Percentiles rank a stretch among this genome's conserved stretches.
These are phyloP conservation scores for Tyrannus savana DNA, from an alignment of 2,113 vertebrate species.

Conservation along the genomic window DNA sequence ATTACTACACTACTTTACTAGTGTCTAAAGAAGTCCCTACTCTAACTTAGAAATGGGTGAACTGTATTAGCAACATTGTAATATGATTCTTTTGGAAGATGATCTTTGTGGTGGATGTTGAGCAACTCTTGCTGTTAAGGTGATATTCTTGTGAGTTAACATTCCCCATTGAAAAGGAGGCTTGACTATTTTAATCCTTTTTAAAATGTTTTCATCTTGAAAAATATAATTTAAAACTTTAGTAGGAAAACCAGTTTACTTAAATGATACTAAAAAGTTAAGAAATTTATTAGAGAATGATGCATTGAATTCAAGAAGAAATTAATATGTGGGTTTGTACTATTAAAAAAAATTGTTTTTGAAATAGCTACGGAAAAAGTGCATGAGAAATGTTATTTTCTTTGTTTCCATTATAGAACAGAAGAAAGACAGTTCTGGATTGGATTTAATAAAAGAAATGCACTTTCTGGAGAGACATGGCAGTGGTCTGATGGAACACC, in stretches of 20 bases:
- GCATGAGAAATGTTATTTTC: neutral
- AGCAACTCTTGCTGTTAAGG: neutral
- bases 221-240: neutral
- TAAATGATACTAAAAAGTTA: neutral
- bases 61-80: neutral
- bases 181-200: neutral
- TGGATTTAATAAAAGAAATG: constrained; percentile 91
- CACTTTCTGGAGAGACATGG: constrained; percentile 81
- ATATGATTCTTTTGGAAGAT: neutral
- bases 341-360: neutral
- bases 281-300: neutral
- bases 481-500: constrained; percentile 90
- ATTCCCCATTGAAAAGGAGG: rapidly evolving
- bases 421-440: constrained; percentile 94
- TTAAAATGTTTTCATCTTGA: neutral
- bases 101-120: neutral
- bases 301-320: neutral
- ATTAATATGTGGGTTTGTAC: neutral
- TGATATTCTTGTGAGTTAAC: neutral
- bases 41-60: neutral
- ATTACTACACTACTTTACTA: neutral
- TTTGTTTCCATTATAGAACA: constrained; percentile 60
- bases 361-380: neutral
- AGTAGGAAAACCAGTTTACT: neutral
- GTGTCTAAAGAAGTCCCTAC: neutral